These are phyloP conservation scores for Clarias gariepinus DNA, from an alignment of 2,113 vertebrate species.

Conservation along the genomic window DNA sequence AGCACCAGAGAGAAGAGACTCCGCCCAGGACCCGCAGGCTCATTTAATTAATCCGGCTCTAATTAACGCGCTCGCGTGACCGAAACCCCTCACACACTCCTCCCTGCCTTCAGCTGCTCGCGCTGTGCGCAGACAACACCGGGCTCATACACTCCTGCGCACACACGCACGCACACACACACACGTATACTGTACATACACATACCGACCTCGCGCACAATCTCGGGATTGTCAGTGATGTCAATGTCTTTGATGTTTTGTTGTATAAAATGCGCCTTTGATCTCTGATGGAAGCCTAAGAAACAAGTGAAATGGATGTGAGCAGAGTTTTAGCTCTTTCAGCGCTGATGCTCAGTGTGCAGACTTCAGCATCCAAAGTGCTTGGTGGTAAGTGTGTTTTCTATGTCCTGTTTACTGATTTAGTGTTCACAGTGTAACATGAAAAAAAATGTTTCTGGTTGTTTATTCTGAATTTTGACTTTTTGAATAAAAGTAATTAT, in stretches of 20 bases:
- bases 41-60: background rate
- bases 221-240: background rate
- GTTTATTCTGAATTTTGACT: background rate
- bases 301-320: slow-evolving; percentile 49
- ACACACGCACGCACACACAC: background rate
- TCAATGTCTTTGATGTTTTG: background rate
- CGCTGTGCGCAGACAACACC: background rate
- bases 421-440: background rate
- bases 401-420: background rate
- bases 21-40: background rate
- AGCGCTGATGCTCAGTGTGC: slow-evolving; percentile 39
- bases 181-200: too few relatives aligned
- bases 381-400: slow-evolving; percentile 52
- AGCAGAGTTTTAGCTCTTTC: slow-evolving; percentile 32
- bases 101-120: background rate
- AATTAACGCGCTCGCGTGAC: background rate
- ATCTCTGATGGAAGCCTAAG: slow-evolving; percentile 10
- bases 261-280: background rate
- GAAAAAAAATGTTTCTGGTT: background rate
- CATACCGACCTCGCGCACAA: background rate
- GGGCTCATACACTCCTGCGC: background rate
- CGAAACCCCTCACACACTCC: background rate
- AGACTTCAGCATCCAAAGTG: slow-evolving; percentile 43
- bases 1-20: background rate
- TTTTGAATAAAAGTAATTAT: background rate